Base-by-base conservation (phyloP, 2,797 vertebrate species). In the Odontamblyopus rebecca region DNA sequence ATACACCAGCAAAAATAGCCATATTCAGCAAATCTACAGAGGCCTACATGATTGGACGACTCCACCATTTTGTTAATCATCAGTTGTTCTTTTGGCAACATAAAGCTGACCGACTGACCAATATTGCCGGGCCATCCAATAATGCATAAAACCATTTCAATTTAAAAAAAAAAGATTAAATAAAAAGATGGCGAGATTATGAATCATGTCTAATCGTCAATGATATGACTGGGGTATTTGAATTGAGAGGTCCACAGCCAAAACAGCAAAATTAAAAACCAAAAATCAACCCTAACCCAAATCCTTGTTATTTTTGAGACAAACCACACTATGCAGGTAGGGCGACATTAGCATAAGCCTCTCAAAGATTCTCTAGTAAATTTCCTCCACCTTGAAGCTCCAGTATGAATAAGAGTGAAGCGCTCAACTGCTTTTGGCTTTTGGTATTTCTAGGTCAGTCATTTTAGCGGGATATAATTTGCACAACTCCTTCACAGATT, bases 391-490 rank as follows among this genome's bases (percentile, higher is more conserved):
- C 7, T 72, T 73, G 29, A 73, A 6, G 44, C 1, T 16, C 7
- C 16, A 15, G 19, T 12, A 68, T 56, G 27, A 74, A 61, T 51
- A 67, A 67, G 57, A 67, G 12, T 41, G 32, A 68, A 73, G 61
- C 8, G 26, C n/a, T 67, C 65, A 72, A 73, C 41, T 77, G 56
- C 62, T 41, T 19, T 57, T 70, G 60, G 69, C 54, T 74, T 69
- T 68, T 27, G 54, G 26, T 70, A 68, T 72, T 68, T 81, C 57
- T 62, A 73, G 57, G 79, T 71, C 71, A 76, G 54, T 63, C 41
- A 57, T 75, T 77, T 75, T 41, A 77, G 29, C 2, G 70, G 44
- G 60, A 59, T 56, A 74, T 48, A 27, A 27, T 41, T 68, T 67
- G 59, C 63, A 79, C 61, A 59, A 15, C 35, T 74, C 77, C 69